Evolutionary conservation across 2,797 vertebrate species (phyloP).

Genomic region (Esox lucius): DNA sequence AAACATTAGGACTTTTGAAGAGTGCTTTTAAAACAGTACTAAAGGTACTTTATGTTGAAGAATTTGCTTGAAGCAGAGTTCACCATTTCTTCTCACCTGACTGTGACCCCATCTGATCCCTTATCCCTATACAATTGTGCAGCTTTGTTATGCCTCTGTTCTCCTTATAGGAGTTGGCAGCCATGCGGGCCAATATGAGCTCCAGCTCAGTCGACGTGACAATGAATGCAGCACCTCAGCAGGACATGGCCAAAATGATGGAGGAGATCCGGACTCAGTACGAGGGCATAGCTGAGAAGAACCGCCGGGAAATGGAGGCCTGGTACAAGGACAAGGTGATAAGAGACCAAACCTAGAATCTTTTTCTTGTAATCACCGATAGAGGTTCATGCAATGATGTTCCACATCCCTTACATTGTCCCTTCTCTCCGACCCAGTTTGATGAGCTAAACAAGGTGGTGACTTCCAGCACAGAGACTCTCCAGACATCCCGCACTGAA

Average conservation of each 20-base stretch:
- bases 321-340: conserved; percentile 79
- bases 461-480: conserved; percentile 46
- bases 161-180: conserved; percentile 69
- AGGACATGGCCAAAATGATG: conserved; percentile 49
- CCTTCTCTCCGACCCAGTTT: conserved; percentile 54
- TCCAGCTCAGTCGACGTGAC: conserved; percentile 68
- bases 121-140: background rate
- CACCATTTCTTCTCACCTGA: background rate
- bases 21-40: too few species aligned
- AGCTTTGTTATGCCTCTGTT: too few species aligned
- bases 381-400: background rate
- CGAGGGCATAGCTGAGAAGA: conserved; percentile 66
- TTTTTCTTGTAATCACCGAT: background rate
- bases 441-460: conserved; percentile 69
- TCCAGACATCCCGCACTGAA: conserved; percentile 58
- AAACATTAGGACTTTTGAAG: background rate
- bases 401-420: background rate
- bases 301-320: conserved; percentile 63
- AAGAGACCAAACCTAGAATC: background rate
- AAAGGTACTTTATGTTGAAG: too few species aligned
- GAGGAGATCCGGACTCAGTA: conserved; percentile 66
- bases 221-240: conserved; percentile 66
- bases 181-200: conserved; percentile 38
- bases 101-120: background rate
- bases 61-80: background rate